Conservation (phyloP, 2,113 vertebrate species). For the Mobula hypostoma region DNA sequence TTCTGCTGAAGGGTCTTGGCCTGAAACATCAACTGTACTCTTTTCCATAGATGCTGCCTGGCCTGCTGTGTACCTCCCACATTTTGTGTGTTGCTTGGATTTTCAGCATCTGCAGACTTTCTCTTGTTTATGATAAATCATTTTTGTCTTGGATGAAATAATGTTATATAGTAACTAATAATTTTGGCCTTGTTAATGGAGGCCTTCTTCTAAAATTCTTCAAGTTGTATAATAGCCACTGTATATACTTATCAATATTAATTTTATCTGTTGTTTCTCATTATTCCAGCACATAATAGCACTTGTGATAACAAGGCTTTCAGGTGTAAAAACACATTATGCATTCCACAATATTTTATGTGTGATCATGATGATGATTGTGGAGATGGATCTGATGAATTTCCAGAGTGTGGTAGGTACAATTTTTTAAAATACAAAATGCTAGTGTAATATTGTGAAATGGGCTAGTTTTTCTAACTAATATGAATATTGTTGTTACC, state of each 20-base stretch:
- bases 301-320: conserved; percentile 91
- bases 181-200: neutral
- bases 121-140: neutral
- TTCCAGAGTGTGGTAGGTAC: conserved; percentile 80
- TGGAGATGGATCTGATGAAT: conserved; percentile 90
- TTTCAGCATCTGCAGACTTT: too few relatives aligned
- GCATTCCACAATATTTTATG: conserved; percentile 83
- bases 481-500: neutral
- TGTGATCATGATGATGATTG: conserved; percentile 95
- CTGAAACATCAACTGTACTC: too few relatives aligned
- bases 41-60: too few relatives aligned
- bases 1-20: too few relatives aligned
- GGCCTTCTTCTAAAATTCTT: neutral
- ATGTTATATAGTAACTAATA: neutral
- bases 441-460: neutral
- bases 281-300: conserved; percentile 80
- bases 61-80: too few relatives aligned
- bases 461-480: neutral
- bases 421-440: neutral
- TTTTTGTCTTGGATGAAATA: neutral
- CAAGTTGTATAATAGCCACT: neutral
- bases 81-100: too few relatives aligned
- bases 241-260: neutral
- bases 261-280: conserved; percentile 37
- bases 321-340: conserved; percentile 81